Evolutionary conservation across 2,888 invertebrate species (phyloP), one percentile per base, ranked within the genome.

Genomic region (Sarcophaga rosellei): DNA sequence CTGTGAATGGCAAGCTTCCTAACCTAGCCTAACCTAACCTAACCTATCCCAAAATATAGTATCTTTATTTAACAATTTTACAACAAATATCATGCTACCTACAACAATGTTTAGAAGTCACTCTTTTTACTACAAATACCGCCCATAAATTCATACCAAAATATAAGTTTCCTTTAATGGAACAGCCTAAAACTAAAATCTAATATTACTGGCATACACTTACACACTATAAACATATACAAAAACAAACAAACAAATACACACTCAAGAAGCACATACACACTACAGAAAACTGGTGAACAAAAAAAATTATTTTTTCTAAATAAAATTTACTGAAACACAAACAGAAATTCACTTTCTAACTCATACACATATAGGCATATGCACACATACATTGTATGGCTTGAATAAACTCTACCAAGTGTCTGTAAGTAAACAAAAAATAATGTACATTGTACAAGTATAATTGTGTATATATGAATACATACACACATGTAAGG

Each of bases 391-490:
- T 35, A 25, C 25, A 4, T 4, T 4, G 4, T 25, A 35, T 35
- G 10, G 8, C 2, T 35, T 35, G 8, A 8, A 35, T 47, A 68
- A 12, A 45, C 21, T 68, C 17, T 68, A 20, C 44, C 66, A 68
- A 68, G 45, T 68, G n/a, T 68, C 12, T 47, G 45, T 11, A 47
- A 11, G 68, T n/a, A 68, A n/a, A 68, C 21, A 68, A 21, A 21
- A 35, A 35, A 35, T 35, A 35, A 35, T 35, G 35, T 35, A 35
- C 35, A 35, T 35, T 35, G 8, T 10, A 35, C 0, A 68, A 11
- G 20, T 45, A 45, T 6, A 53, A 53, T 12, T 53, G 53, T 53
- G 15, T 12, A 5, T 15, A 15, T 12, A 47, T 47, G 3, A 4
- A 44, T 4, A 8, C 20, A 45, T 20, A 21, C 20, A 21, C 47